phyloP scores from a whole-genome alignment of 2,888 invertebrate species.

The Cheilosia impressa region DNA sequence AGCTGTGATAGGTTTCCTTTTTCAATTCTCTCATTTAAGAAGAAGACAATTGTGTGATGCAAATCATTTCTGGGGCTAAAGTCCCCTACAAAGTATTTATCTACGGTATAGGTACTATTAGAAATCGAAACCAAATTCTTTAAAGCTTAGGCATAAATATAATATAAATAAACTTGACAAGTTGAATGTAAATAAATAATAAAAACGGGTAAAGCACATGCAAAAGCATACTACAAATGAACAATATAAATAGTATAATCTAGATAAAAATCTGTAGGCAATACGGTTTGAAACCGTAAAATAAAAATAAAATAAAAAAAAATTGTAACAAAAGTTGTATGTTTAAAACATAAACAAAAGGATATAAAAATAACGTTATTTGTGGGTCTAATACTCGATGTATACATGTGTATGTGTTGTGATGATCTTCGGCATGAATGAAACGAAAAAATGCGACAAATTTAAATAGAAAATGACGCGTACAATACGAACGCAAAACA shows the following conservation, averaged over 20 bases:
- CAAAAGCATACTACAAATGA: slow-evolving; percentile 55
- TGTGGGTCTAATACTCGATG: slow-evolving; percentile 68
- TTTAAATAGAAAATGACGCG: slow-evolving; percentile 21
- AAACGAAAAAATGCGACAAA: slow-evolving; percentile 18
- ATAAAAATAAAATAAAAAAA: slow-evolving; percentile 47
- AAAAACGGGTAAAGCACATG: slow-evolving; percentile 59
- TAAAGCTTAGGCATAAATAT: slow-evolving; percentile 47
- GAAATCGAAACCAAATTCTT: slow-evolving; percentile 13
- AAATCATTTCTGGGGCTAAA: slow-evolving; percentile 22
- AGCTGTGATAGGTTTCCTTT: slow-evolving; percentile 32
- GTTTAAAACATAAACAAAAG: slow-evolving; percentile 54
- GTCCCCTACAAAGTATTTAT: slow-evolving; percentile 16
- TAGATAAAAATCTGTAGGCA: slow-evolving; percentile 11
- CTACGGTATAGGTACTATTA: slow-evolving; percentile 5
- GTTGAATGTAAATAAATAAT: slow-evolving; percentile 28
- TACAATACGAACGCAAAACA: slow-evolving; percentile 47
- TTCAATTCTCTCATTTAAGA: background rate
- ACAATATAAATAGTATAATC: slow-evolving; percentile 18
- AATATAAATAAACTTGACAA: slow-evolving; percentile 48
- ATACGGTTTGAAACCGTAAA: slow-evolving; percentile 60
- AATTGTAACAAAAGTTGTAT: slow-evolving; percentile 31
- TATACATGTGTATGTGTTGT: slow-evolving; percentile 46
- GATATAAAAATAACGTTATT: slow-evolving; percentile 53
- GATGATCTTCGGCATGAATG: slow-evolving; percentile 58
- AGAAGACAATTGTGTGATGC: slow-evolving; percentile 37